Evolutionary conservation across 2,113 vertebrate species (phyloP), one percentile per base, ranked within the genome.

Genomic region (Muscicapa adusta): DNA sequence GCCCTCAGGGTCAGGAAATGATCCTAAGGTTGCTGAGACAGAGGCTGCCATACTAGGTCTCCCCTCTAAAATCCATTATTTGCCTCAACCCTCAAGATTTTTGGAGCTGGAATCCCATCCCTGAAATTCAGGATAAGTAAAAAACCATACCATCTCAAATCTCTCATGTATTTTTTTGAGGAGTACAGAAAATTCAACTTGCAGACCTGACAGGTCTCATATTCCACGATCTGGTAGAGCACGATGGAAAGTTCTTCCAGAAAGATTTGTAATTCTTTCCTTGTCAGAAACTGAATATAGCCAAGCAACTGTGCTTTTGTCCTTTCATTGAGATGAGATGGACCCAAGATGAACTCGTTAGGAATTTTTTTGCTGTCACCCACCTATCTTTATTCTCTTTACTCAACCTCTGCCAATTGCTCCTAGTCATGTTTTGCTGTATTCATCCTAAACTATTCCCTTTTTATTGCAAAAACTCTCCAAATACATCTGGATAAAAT

Each of bases 401-500:
- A 77, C 24, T 92, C 86, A 91, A 34, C 5, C 18, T 86, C 47
- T 84, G 72, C 42, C 72, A 83, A 36, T 56, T 72, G 51, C 51
- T 89, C 23, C 80, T 63, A 57, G 65, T 60, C 48, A 60, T 56
- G 8, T 70, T 89, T 70, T 85, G 28, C 20, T 72, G 34, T 53
- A 62, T 54, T 76, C 83, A 66, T 80, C 38, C 36, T 62, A 72
- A 92, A 86, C 25, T 28, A 40, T 78, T 67, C 38, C 6, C 5
- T 40, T 86, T 80, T 94, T 81, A 80, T 87, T 91, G 31, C 8
- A 9, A 84, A 85, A 31, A 54, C 4, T 77, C 34, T 88, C 54
- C 56, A 81, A 74, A 75, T 34, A 89, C 56, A 88, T 78, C 65
- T 87, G 70, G 89, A 86, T 57, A 84, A 92, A 95, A 92, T 89